Evolutionary conservation across 2,797 vertebrate species (phyloP), one percentile per base, ranked within the genome.

Genomic region (Sparidentex hasta): DNA sequence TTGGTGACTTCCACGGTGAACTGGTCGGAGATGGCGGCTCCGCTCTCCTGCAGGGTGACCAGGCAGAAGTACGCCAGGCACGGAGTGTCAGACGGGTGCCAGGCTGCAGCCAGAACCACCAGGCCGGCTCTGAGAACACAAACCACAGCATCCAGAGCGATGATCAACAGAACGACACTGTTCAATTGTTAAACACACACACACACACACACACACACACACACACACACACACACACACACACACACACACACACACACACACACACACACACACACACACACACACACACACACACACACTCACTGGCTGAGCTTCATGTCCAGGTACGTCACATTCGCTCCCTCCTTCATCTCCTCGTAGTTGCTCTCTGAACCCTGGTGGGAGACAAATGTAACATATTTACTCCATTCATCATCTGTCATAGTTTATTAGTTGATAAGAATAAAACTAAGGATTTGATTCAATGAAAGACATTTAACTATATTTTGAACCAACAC

Each of bases 311-410:
- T 96, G 54, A 95, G 94, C 84, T 98, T 96, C 93, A 99, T 92
- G 84, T 98, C 98, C 93, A 99, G 94, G 66, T 97, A 99, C 0
- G 87, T 88, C 78, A 98, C 88, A 13, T 95, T 96, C 17, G 96
- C 96, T n/a, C 96, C 97, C 68, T 96, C 96, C 94, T 97, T 99
- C 81, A 98, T 95, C 78, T 95, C 96, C 82, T 97, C 97, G 46
- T 97, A 99, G 94, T 98, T 97, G 87, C 95, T 97, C 92, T 99
- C 97, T 21, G 97, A 98, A 18, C 98, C 98, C 98, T 99, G 88
- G 8, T 73, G 65, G 66, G 21, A 54, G 44, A 67, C 1, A 70
- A 13, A 59, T 2, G 18, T 23, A 12, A 11, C 0, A 13, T 13
- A 13, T 12, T 43, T 43, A 13, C 12, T 13, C 43, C 13, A 12